Evolutionary conservation across 2,888 invertebrate species (phyloP).

Genomic region (Eupithecia dodoneata): DNA sequence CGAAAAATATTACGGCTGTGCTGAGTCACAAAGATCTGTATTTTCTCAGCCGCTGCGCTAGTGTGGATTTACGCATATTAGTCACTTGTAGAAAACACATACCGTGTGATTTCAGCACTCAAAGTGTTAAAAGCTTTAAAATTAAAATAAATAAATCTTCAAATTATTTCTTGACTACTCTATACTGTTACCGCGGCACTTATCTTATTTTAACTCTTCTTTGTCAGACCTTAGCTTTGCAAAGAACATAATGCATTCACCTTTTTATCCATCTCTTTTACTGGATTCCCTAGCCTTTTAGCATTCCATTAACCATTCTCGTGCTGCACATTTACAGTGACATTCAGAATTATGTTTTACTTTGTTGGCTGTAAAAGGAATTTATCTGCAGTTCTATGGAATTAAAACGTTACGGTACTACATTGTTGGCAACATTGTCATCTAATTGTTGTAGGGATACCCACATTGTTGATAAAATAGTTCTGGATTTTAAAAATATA

Average conservation of each 20-base stretch:
- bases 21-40: no score
- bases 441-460: neutral
- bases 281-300: slow-evolving; percentile 38
- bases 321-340: slow-evolving; percentile 24
- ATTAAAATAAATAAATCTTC: no score
- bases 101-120: no score
- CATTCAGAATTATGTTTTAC: slow-evolving; percentile 21
- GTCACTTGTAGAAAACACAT: no score
- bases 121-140: no score
- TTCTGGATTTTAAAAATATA: neutral
- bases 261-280: slow-evolving; percentile 37
- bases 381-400: neutral
- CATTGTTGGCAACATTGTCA: neutral
- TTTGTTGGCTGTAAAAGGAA: slow-evolving; percentile 11
- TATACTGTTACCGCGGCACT: no score
- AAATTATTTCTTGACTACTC: no score
- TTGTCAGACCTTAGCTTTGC: slow-evolving; percentile 20
- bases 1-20: no score
- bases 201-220: neutral
- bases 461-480: neutral
- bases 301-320: slow-evolving; percentile 38
- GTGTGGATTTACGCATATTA: no score
- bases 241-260: slow-evolving; percentile 43
- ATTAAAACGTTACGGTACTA: slow-evolving; percentile 2
- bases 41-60: no score